These are phyloP conservation scores for Troilus luridus DNA, from an alignment of 2,888 invertebrate genomes.

Conservation along the genomic window DNA sequence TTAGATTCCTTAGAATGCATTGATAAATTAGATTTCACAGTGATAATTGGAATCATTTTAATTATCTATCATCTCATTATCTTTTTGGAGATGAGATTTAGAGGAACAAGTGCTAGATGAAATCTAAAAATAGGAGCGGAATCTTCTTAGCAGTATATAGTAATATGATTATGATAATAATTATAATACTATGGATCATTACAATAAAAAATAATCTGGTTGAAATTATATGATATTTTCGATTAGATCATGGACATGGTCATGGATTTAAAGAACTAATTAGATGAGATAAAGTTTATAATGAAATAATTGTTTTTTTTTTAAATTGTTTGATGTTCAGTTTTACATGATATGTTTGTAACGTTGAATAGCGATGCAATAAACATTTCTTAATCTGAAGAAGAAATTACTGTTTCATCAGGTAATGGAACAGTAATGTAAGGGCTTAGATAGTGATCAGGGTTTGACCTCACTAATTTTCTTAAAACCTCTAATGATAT, in stretches of 20 bases:
- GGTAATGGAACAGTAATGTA: conserved; percentile 25
- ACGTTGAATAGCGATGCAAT: neutral
- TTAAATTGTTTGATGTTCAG: neutral
- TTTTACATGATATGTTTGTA: neutral
- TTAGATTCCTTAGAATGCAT: too few relatives aligned
- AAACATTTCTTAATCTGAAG: neutral
- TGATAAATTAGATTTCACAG: too few relatives aligned
- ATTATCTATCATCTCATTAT: too few relatives aligned
- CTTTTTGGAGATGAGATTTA: too few relatives aligned
- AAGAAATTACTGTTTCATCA: conserved; percentile 43
- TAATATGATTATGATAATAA: too few relatives aligned
- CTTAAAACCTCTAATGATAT: conserved; percentile 13
- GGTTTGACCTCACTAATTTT: neutral
- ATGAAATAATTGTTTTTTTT: neutral
- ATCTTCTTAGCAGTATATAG: too few relatives aligned
- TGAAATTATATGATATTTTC: too few relatives aligned
- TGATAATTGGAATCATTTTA: too few relatives aligned
- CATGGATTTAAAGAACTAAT: neutral
- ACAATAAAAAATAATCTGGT: too few relatives aligned
- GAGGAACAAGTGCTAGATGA: too few relatives aligned
- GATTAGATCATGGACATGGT: neutral
- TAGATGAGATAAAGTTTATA: neutral
- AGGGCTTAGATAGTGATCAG: neutral
- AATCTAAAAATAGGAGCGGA: too few relatives aligned
- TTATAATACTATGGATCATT: too few relatives aligned